Evolutionary conservation across 2,113 vertebrate genomes (phyloP).

Genomic region (Ochotona princeps): DNA sequence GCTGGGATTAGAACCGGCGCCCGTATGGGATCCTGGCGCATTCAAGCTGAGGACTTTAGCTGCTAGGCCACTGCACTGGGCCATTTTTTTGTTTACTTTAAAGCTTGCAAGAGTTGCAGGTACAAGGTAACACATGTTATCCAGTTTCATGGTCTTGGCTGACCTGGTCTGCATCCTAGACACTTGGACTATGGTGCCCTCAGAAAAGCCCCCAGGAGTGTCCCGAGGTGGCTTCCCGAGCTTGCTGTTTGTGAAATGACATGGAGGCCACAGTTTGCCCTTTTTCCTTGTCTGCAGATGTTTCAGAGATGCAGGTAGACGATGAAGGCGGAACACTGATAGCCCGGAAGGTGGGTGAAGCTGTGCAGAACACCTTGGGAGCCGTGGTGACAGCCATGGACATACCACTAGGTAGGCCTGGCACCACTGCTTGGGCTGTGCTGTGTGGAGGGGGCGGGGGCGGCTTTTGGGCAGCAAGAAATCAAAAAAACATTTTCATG

Average conservation of each 20-base stretch:
- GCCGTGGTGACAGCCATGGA: slow-evolving; percentile 97
- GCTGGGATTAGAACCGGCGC: too few relatives aligned
- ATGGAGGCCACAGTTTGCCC: background rate
- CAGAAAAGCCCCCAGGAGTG: background rate
- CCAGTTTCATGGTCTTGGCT: background rate
- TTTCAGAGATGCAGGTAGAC: slow-evolving; percentile 92
- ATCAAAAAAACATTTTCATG: background rate
- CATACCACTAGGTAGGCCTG: slow-evolving; percentile 94
- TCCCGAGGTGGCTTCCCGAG: background rate
- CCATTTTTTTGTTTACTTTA: too few relatives aligned
- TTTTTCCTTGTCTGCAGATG: slow-evolving; percentile 85
- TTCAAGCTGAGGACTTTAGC: too few relatives aligned
- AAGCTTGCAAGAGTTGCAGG: background rate
- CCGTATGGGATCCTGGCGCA: too few relatives aligned
- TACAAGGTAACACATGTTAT: background rate
- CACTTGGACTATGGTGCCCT: background rate
- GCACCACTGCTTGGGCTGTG: background rate
- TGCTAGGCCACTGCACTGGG: too few relatives aligned
- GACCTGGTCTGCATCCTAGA: background rate
- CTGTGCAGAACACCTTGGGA: slow-evolving; percentile 97
- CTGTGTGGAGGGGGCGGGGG: too few relatives aligned
- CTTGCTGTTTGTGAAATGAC: slow-evolving; percentile 46
- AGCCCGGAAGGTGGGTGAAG: slow-evolving; percentile 97
- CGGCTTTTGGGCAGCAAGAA: background rate
- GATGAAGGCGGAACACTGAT: slow-evolving; percentile 96